Conservation (phyloP, 2,888 invertebrate species). For the Tupiocoris notatus region DNA sequence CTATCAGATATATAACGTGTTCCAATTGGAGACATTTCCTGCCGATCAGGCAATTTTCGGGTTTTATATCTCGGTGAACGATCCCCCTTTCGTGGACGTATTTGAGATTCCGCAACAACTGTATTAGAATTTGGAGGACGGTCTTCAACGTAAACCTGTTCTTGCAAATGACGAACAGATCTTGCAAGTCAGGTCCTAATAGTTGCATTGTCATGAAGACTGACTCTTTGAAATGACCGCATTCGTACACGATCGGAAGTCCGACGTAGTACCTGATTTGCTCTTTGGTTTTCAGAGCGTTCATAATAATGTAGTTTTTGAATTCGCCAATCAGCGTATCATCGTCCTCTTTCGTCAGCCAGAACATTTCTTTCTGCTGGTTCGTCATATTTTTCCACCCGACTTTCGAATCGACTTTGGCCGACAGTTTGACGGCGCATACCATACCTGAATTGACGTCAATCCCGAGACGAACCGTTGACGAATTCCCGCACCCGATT, state of each 20-base stretch:
- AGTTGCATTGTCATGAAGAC: conserved; percentile 24
- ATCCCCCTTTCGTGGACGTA: conserved; percentile 18
- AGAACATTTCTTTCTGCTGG: conserved; percentile 11
- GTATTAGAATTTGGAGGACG: conserved; percentile 16
- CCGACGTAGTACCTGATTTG: conserved; percentile 1
- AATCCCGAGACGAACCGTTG: conserved; percentile 2
- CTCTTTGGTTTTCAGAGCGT: conserved; percentile 4
- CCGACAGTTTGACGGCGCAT: conserved; percentile 6
- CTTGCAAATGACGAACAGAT: conserved; percentile 25
- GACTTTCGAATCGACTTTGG: background rate
- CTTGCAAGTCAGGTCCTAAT: conserved; percentile 15
- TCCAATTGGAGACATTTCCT: background rate
- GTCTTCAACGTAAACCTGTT: conserved; percentile 24
- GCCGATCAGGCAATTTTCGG: conserved; percentile 25
- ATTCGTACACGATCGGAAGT: conserved; percentile 15
- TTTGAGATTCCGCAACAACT: conserved; percentile 16
- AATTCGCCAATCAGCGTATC: conserved; percentile 12
- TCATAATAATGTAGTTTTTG: conserved; percentile 11
- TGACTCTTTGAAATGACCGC: conserved; percentile 5
- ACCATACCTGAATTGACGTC: conserved; percentile 12
- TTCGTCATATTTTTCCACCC: conserved; percentile 1
- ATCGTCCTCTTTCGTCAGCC: conserved; percentile 9
- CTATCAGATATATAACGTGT: conserved; percentile 6
- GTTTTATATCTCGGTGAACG: conserved; percentile 26
- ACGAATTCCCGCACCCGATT: background rate